Base-by-base conservation (phyloP, 2,113 vertebrate species). In the Tachysurus vachellii region DNA sequence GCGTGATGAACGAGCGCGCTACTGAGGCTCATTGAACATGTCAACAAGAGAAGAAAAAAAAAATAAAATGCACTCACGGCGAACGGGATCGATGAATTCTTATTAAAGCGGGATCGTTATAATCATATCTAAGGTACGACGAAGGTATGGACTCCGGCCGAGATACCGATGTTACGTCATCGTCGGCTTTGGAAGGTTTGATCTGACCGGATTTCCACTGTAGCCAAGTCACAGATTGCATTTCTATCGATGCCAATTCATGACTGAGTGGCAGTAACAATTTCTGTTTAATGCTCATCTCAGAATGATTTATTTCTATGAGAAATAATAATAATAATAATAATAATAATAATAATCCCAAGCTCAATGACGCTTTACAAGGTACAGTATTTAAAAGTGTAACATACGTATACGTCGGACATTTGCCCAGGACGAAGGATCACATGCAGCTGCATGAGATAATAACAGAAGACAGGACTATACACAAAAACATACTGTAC, bases 1-100 rank as follows among this genome's bases (percentile, higher is more conserved):
- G 76, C 31, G 90, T 93, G 94, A 95, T 94, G 93, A 94, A 95
- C 94, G 92, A 90, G 88, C 77, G 44, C 89, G 88, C 90, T 85
- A 86, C 91, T 87, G 91, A 88, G 77, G 88, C 92, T 93, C 92
- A 91, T 94, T 94, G 93, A 91, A 62, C 87, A 87, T 21, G 86
- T 9, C 82, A 42, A 59, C 68, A 77, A 62, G 5, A 50, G 3
- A 13, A 19, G 54, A 75, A 75, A 75, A 50, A 23, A 14, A 76
- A 75, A 75, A 50, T 11, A 14, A 76, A 47, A 12, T 28, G 54
- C 10, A 11, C 31, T 57, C 9, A 44, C 19, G 44, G 71, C 17
- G 42, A 76, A 62, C 62, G 44, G 16, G 44, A 19, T 19, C n/a
- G 26, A 64, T 82, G 47, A 17, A 12, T 82, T 64, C 47, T 42